These are phyloP conservation scores for Erythrocercus mccallii DNA, from an alignment of 2,113 vertebrate genomes.

Conservation along the genomic window DNA sequence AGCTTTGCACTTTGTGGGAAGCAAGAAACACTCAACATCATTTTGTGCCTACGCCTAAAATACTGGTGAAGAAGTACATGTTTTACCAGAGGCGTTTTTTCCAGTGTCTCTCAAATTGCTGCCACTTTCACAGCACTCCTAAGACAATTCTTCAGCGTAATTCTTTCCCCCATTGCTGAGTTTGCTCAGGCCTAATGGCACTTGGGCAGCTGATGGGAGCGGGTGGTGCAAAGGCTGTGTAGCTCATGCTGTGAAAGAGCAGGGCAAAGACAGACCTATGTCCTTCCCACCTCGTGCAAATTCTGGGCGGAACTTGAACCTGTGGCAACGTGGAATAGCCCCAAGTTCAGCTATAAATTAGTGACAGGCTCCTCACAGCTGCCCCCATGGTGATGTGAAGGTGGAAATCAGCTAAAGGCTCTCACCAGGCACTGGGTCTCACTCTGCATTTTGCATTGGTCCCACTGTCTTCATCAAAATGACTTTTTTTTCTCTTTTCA, in stretches of 20 bases:
- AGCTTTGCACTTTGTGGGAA: background rate
- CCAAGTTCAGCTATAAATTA: background rate
- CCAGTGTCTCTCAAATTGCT: background rate
- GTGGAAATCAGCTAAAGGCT: background rate
- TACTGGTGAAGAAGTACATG: background rate
- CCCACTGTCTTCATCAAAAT: background rate
- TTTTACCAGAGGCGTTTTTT: background rate
- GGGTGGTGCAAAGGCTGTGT: rapidly evolving
- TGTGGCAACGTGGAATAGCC: background rate
- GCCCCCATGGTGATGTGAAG: background rate
- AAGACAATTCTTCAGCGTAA: background rate
- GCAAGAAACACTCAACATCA: background rate
- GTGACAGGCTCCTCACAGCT: background rate
- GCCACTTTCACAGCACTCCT: background rate
- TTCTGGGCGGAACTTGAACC: background rate
- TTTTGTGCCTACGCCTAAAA: background rate
- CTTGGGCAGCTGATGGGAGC: background rate
- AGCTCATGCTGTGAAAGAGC: rapidly evolving
- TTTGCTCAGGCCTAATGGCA: background rate
- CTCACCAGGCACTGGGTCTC: background rate
- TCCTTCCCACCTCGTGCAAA: background rate
- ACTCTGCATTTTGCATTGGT: background rate
- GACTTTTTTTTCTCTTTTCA: background rate
- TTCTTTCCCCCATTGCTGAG: background rate
- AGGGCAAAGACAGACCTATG: background rate